Percentiles rank a stretch among this genome's conserved stretches.
Evolutionary conservation across 2,888 invertebrate species (phyloP).

Genomic region (Yponomeuta evonymella): DNA sequence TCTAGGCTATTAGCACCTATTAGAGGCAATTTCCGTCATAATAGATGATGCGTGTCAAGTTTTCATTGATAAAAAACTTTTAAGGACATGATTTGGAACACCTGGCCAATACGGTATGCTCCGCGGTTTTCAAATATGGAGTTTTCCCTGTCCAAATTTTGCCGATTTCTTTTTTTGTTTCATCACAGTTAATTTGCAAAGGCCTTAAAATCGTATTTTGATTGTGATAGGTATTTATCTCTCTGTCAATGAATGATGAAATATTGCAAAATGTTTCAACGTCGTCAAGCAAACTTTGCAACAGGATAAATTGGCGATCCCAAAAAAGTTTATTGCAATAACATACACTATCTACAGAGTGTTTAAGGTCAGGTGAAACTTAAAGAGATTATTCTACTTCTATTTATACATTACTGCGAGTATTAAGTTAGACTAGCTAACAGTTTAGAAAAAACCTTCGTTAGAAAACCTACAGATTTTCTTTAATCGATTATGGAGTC

Average conservation of each 20-base stretch:
- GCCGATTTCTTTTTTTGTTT: background rate
- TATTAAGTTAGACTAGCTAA: too few relatives aligned
- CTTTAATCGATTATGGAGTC: too few relatives aligned
- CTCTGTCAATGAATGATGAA: background rate
- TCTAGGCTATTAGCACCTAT: background rate
- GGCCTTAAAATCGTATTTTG: background rate
- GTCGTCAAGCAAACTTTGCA: too few relatives aligned
- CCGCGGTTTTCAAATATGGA: background rate
- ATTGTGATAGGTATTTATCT: background rate
- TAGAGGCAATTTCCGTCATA: background rate
- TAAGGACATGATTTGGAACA: background rate
- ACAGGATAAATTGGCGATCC: too few relatives aligned
- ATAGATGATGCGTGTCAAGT: background rate
- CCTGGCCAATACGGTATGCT: background rate
- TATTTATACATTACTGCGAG: too few relatives aligned
- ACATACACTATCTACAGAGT: too few relatives aligned
- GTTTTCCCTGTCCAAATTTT: background rate
- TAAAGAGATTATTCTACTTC: too few relatives aligned
- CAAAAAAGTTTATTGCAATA: too few relatives aligned
- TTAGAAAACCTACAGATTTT: too few relatives aligned
- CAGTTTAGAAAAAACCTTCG: too few relatives aligned
- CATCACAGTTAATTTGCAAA: background rate
- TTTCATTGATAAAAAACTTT: conserved; percentile 3
- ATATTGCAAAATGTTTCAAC: too few relatives aligned
- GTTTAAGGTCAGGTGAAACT: too few relatives aligned